Evolutionary conservation across 2,888 invertebrate genomes (phyloP).

Genomic region (Acleris literana): DNA sequence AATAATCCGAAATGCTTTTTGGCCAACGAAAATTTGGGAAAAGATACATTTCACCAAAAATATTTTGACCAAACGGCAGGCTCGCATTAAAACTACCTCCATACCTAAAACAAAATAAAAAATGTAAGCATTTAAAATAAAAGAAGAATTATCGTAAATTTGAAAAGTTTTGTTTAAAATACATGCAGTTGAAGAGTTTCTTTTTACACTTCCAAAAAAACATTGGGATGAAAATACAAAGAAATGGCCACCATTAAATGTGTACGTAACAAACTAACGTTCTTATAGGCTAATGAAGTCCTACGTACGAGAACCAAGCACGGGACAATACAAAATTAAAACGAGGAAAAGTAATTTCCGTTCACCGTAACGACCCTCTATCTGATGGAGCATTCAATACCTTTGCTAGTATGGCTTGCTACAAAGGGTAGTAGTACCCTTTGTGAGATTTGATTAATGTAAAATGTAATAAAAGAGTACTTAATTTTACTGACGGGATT

Average conservation of each 20-base stretch:
- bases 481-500: no score
- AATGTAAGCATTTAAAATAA: no score
- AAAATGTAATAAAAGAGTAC: neutral
- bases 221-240: neutral
- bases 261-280: neutral
- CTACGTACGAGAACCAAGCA: neutral
- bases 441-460: conserved; percentile 1
- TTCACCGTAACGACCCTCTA: conserved; percentile 24
- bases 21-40: no score
- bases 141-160: no score
- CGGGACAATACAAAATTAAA: conserved; percentile 33
- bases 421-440: conserved; percentile 5
- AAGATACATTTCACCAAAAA: no score
- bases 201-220: no score
- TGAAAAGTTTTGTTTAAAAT: no score
- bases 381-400: conserved; percentile 32
- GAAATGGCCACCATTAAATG: neutral
- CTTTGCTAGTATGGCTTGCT: conserved; percentile 8
- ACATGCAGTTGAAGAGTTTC: no score
- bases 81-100: no score
- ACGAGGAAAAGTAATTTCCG: conserved; percentile 32
- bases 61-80: no score
- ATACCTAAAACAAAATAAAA: no score
- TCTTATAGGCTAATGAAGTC: neutral
- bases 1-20: no score